Conservation (phyloP, 2,888 invertebrate species). For the Periphyllus acericola region DNA sequence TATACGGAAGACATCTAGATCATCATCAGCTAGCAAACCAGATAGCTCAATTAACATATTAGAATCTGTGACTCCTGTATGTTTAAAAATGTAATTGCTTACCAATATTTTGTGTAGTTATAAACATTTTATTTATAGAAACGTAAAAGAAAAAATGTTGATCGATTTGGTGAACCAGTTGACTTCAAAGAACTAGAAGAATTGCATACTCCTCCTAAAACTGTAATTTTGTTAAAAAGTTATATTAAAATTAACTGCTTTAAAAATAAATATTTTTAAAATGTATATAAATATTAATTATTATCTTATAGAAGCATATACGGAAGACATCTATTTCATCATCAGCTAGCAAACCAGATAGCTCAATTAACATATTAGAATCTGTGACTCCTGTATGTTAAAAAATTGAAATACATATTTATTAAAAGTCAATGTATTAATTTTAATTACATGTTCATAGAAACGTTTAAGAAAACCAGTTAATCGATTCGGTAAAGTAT, state of each 20-base stretch:
- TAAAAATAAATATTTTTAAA: not conserved
- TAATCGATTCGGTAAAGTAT: not conserved
- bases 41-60: not conserved
- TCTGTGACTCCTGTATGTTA: constrained; percentile 6
- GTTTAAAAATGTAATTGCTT: not conserved
- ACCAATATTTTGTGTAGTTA: not conserved
- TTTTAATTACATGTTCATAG: not conserved
- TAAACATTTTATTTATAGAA: not conserved
- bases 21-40: not conserved
- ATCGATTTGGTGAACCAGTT: not conserved
- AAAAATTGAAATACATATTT: not conserved
- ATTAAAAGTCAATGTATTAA: not conserved
- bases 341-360: not conserved
- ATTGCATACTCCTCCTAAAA: not conserved
- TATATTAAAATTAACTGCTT: not conserved
- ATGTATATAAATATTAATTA: not conserved
- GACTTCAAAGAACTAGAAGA: not conserved
- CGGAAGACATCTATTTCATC: not conserved
- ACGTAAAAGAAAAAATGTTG: not conserved
- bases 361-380: not conserved
- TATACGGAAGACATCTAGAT: not conserved
- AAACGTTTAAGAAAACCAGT: not conserved
- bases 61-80: not conserved
- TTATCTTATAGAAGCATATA: not conserved
- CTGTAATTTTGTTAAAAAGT: not conserved